Conservation (phyloP, 2,113 vertebrate genomes). For the Chionomys nivalis region DNA sequence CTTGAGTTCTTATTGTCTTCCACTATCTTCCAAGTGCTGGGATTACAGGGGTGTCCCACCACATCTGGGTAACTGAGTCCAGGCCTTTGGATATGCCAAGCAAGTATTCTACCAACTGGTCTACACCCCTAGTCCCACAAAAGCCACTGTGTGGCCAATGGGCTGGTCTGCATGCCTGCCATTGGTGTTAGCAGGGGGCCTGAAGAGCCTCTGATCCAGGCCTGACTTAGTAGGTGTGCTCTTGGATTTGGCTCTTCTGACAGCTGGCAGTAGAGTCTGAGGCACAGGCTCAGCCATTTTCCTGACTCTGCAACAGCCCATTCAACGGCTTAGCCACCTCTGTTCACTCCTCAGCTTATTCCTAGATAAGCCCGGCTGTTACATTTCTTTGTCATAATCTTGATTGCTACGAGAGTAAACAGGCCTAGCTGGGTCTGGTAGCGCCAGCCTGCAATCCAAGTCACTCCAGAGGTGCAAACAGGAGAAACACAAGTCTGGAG, state of each 20-base stretch:
- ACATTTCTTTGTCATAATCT: background rate
- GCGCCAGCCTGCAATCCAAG: background rate
- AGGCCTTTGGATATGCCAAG: background rate
- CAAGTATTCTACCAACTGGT: background rate
- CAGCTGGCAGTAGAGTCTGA: background rate
- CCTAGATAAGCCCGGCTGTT: background rate
- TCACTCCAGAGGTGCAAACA: background rate
- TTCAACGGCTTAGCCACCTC: accelerated
- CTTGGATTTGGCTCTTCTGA: background rate
- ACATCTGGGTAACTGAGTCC: background rate
- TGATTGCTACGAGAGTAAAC: background rate
- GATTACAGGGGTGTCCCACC: background rate
- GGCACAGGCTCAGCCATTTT: background rate
- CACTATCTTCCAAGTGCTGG: background rate
- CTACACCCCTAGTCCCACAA: background rate
- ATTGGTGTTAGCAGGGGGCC: background rate
- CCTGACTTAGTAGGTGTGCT: no score
- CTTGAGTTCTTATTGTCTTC: background rate
- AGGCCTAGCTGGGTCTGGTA: background rate
- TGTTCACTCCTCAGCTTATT: background rate
- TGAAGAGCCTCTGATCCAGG: background rate
- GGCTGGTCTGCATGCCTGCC: background rate
- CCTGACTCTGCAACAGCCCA: accelerated
- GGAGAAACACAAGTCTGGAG: no score
- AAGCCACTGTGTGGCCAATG: background rate